Conservation (phyloP, 2,888 invertebrate genomes). For the Heteropelma amictum region DNA sequence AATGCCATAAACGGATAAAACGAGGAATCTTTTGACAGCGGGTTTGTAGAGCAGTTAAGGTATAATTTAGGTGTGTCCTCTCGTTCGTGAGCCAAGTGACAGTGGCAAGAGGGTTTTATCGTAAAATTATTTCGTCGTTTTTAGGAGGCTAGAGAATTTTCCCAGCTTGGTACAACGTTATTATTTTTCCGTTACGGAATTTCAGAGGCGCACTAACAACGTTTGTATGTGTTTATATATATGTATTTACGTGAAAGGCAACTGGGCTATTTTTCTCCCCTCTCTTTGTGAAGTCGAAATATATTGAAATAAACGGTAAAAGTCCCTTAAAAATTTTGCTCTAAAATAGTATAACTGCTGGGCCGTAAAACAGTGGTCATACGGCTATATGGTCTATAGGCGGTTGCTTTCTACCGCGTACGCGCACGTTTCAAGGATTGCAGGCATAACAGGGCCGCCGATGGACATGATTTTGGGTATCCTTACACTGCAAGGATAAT, state of each 20-base stretch:
- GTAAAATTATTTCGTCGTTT: slow-evolving; percentile 26
- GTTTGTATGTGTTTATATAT: background rate
- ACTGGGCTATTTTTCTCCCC: slow-evolving; percentile 29
- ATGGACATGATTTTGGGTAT: slow-evolving; percentile 33
- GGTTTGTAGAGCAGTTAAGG: slow-evolving; percentile 44
- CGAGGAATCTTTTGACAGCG: slow-evolving; percentile 23
- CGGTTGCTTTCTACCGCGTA: slow-evolving; percentile 1
- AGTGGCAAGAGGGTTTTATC: slow-evolving; percentile 17
- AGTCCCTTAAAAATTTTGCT: slow-evolving; percentile 59
- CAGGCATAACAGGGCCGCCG: background rate
- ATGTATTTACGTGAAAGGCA: background rate
- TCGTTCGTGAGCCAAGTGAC: slow-evolving; percentile 22
- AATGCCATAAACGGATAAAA: slow-evolving; percentile 11
- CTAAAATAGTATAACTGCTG: slow-evolving; percentile 59
- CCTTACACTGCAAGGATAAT: background rate
- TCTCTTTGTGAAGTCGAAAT: slow-evolving; percentile 29
- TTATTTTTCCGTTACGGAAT: slow-evolving; percentile 24
- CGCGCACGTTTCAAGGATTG: slow-evolving; percentile 1
- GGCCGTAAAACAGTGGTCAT: slow-evolving; percentile 61
- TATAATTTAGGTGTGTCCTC: slow-evolving; percentile 22
- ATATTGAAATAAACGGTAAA: slow-evolving; percentile 38
- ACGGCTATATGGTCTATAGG: slow-evolving; percentile 18
- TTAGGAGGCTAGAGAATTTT: background rate
- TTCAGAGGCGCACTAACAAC: background rate
- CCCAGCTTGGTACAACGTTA: slow-evolving; percentile 1